Evolutionary conservation across 2,888 invertebrate genomes (phyloP), one percentile per base, ranked within the genome.

Genomic region (Fragum sueziense): DNA sequence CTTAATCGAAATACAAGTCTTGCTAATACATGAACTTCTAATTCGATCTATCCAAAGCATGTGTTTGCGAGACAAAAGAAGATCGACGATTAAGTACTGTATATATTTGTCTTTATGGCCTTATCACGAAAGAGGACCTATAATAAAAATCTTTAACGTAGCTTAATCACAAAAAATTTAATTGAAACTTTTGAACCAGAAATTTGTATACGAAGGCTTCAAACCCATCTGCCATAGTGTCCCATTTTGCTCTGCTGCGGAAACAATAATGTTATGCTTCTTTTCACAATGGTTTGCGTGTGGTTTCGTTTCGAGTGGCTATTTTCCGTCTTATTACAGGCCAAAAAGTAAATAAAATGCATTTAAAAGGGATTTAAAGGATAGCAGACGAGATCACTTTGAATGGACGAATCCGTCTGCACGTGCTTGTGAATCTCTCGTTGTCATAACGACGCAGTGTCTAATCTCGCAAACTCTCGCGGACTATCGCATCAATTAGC

Each of bases 261-360:
- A 65, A 25, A 65, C 29, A 65, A 65, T 65, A 65, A 41, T 65
- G 41, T 65, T 65, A 65, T 65, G 41, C 65, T 65, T 41, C 14
- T 65, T 22, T 41, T 41, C 27, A 65, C 65, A 65, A 65, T 65
- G n/a, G 65, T 65, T 41, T 65, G 65, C 65, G 65, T 65, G 65
- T 65, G 65, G 65, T 34, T 65, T 65, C 41, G 0, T 27, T 41
- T 65, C 41, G 34, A 65, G 65, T 65, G 41, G 65, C 1, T 25
- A 14, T 22, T 65, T 41, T 65, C 22, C 41, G 25, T 41, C 41
- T n/a, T 65, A 41, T 41, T 41, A 65, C 47, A 37, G 65, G 20
- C 25, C 37, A 25, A n/a, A 65, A 65, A 34, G 65, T 65, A 65
- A 65, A 65, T 65, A 65, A 65, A 61, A 61, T 61, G 61, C 61